Percentiles rank a stretch among this genome's conserved stretches.
These are phyloP conservation scores for Myopa tessellatipennis DNA, from an alignment of 2,888 invertebrate genomes.

Conservation along the genomic window DNA sequence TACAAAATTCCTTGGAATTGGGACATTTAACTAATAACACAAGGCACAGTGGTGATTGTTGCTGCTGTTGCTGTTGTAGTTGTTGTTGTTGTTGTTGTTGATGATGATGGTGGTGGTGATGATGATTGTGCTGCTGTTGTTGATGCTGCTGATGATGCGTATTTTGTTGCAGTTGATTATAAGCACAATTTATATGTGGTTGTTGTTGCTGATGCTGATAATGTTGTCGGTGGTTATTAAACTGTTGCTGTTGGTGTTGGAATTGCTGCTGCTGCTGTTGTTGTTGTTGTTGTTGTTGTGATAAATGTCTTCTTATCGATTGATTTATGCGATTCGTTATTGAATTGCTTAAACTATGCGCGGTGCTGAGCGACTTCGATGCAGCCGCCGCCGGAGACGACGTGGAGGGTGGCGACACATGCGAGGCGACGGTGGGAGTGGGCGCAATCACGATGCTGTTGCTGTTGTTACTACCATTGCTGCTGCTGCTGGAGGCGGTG, in stretches of 20 bases:
- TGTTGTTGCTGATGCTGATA: conserved; percentile 40
- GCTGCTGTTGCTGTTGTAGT: conserved; percentile 52
- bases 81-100: conserved; percentile 49
- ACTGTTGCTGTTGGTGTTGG: conserved; percentile 40
- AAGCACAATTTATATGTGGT: conserved; percentile 41
- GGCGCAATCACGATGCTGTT: conserved; percentile 19
- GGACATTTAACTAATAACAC: conserved; percentile 69
- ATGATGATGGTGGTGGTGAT: conserved; percentile 47
- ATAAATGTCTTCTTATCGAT: conserved; percentile 63
- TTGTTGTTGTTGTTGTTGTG: conserved; percentile 57
- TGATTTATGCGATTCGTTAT: conserved; percentile 64
- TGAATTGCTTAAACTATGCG: conserved; percentile 59
- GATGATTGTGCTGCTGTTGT: conserved; percentile 52
- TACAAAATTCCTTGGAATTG: conserved; percentile 68
- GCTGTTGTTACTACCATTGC: conserved; percentile 37
- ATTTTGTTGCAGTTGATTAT: conserved; percentile 48
- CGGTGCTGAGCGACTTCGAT: conserved; percentile 12
- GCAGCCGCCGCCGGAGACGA: conserved; percentile 14
- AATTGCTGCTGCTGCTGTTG: conserved; percentile 43
- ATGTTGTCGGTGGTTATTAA: conserved; percentile 38
- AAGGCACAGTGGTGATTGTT: conserved; percentile 66
- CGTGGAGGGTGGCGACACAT: conserved; percentile 10
- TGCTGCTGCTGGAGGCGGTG: conserved; percentile 49
- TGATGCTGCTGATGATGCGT: conserved; percentile 49
- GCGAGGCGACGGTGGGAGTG: conserved; percentile 23